These are phyloP conservation scores for Channa striata DNA, from an alignment of 2,797 vertebrate species.

Conservation along the genomic window DNA sequence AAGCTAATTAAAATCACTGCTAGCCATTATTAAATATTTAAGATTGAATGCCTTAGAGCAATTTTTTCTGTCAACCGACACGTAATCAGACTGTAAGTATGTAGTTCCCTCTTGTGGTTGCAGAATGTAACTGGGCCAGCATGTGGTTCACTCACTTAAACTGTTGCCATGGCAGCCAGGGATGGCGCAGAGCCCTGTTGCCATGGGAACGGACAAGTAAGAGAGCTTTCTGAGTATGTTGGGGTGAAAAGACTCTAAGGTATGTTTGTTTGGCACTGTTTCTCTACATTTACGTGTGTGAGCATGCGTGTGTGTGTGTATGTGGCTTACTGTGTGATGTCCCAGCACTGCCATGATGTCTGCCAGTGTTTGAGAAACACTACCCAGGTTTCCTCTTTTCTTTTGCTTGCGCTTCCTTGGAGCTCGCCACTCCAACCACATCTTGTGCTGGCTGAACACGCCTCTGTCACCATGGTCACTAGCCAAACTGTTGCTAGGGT, in stretches of 20 bases:
- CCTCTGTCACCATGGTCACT: conserved; percentile 72
- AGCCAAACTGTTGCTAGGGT: conserved; percentile 78
- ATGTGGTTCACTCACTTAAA: conserved; percentile 71
- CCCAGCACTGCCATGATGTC: conserved; percentile 83
- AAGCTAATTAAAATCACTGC: conserved; percentile 4
- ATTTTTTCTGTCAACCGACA: conserved; percentile 1
- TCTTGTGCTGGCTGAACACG: conserved; percentile 76
- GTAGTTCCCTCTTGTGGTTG: conserved; percentile 78
- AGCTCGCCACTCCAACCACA: conserved; percentile 85
- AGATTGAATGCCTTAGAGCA: neutral
- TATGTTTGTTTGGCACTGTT: conserved; percentile 73
- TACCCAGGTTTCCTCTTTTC: conserved; percentile 67
- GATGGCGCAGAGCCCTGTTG: conserved; percentile 85
- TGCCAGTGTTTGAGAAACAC: conserved; percentile 77
- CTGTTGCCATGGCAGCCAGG: conserved; percentile 84
- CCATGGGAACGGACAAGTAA: conserved; percentile 81
- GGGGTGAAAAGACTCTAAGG: conserved; percentile 74
- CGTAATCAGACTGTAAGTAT: conserved; percentile 43
- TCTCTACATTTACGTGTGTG: conserved; percentile 42
- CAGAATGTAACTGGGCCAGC: conserved; percentile 64
- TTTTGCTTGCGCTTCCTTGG: conserved; percentile 57
- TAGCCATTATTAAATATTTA: neutral
- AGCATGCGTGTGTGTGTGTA: conserved; percentile 21
- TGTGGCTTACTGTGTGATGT: conserved; percentile 76
- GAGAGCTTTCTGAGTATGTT: conserved; percentile 72